Base-by-base conservation (phyloP, 2,113 vertebrate genomes). In the Peucedramus taeniatus region DNA sequence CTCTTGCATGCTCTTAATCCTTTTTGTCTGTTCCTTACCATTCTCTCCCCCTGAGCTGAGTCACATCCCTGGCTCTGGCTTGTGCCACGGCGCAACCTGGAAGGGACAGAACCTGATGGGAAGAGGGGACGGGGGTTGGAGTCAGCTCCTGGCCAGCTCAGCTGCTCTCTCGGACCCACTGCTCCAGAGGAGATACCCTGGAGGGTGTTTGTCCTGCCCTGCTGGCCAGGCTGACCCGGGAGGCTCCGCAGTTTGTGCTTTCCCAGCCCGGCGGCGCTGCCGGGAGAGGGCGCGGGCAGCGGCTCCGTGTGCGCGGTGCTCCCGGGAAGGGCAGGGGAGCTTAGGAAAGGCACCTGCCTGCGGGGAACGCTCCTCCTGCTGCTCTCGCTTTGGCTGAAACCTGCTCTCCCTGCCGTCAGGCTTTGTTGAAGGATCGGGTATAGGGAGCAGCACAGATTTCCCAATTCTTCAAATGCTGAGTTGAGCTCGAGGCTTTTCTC, bases 201-300 rank as follows among this genome's bases (percentile, higher is more conserved):
- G n/a, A 23, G 35, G 19, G 44, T 78, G 31, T 15, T 15, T 69
- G 31, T 33, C 11, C 19, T 31, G 47, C 74, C 14, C 37, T 20
- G 40, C 13, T 15, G 42, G 15, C 19, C 28, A 1, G n/a, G 42
- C 63, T 33, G 28, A 1, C 1, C 9, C 21, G 5, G 60, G 77
- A 45, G 27, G 10, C 39, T 7, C 16, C 24, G n/a, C n/a, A n/a
- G n/a, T n/a, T n/a, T 19, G 49, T 4, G 40, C 51, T 57, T 2
- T 37, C 31, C 5, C 27, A 0, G 6, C 19, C 44, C 13, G 1
- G n/a, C 11, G 21, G 10, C 86, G 95, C 72, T 81, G 63, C 96
- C 96, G 87, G 96, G 90, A 96, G 93, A 93, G 96, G 97, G 96
- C 90, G 90, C 89, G 93, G 33, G 39, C 65, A 20, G 26, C 70